Evolutionary conservation across 23 tunicate genomes (phyloP), one percentile per base, ranked within the genome.

Genomic region (Halocynthia roretzi): DNA sequence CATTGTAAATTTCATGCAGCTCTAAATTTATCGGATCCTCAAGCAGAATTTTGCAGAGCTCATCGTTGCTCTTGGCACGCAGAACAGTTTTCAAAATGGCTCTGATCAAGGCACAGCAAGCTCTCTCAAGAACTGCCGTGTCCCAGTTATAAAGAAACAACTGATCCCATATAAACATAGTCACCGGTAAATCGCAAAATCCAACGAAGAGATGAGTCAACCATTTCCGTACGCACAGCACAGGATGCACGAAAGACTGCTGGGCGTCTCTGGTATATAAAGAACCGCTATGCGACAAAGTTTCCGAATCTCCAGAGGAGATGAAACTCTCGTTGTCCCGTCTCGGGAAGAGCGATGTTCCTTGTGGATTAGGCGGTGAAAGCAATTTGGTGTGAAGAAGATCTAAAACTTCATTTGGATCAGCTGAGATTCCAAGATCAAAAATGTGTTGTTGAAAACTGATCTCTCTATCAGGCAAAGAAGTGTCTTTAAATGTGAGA

Each of bases 91-190:
- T 63, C 2, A 76, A 69, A 31, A 89, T 10, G 20, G 60, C 71
- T 18, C 50, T 51, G 52, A 89, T 6, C 49, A 89, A 78, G 8
- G 54, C 69, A 12, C 84, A 53, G 52, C 88, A 89, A 49, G 72
- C 77, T 6, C 75, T 75, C n/a, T 56, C 63, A n/a, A 89, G 58
- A 61, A 85, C 75, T 7, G 51, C 31, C 0, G 14, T 58, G 62
- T 74, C 77, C 88, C 88, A 89, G 62, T 80, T 71, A 62, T 72
- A 48, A 5, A 83, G 56, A 61, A 89, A 89, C 51, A 89, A 54
- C 57, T 89, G 96, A 52, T 89, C 96, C 87, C 87, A 89, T 11
- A 89, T 14, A 80, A 58, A 89, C 77, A 89, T 44, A 7, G 88
- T 74, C 19, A 72, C 63, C 7, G 72, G 55, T 7, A 83, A n/a